A percentile compares a stretch with the other conserved stretches of the same genome.
These are phyloP conservation scores for Calameuta filiformis DNA, from an alignment of 2,888 invertebrate species.

Conservation along the genomic window DNA sequence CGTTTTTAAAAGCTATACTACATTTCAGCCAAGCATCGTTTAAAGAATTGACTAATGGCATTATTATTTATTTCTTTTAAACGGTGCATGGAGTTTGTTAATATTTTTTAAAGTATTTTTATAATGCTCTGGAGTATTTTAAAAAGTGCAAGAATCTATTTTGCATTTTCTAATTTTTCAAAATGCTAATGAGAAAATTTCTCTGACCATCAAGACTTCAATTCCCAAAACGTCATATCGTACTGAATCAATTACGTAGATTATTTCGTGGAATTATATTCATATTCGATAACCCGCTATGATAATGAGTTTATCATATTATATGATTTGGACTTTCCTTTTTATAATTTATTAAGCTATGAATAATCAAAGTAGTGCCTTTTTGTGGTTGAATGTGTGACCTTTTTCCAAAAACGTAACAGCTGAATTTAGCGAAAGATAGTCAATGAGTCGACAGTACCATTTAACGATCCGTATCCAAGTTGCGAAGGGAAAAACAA, in stretches of 20 bases:
- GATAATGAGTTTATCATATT: no score
- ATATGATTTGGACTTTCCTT: neutral
- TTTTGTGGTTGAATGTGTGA: neutral
- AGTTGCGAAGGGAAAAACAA: neutral
- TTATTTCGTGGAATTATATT: neutral
- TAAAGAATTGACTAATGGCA: neutral
- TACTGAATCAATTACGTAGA: neutral
- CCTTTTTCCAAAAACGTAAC: neutral
- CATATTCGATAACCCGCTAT: no score
- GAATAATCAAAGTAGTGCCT: neutral
- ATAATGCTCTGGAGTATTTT: no score
- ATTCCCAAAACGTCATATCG: neutral
- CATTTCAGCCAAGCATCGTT: neutral
- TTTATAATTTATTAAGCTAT: neutral
- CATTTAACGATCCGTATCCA: neutral
- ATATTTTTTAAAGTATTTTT: neutral
- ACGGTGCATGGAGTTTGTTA: neutral
- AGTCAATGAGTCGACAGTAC: neutral
- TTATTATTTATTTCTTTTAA: neutral
- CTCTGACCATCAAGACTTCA: neutral
- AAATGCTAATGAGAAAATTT: no score
- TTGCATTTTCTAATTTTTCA: no score
- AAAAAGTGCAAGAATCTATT: no score
- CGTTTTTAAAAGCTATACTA: neutral
- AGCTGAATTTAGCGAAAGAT: neutral